Percentiles rank a stretch among this genome's conserved stretches.
Conservation (phyloP, 2,113 vertebrate genomes). For the Bos javanicus region DNA sequence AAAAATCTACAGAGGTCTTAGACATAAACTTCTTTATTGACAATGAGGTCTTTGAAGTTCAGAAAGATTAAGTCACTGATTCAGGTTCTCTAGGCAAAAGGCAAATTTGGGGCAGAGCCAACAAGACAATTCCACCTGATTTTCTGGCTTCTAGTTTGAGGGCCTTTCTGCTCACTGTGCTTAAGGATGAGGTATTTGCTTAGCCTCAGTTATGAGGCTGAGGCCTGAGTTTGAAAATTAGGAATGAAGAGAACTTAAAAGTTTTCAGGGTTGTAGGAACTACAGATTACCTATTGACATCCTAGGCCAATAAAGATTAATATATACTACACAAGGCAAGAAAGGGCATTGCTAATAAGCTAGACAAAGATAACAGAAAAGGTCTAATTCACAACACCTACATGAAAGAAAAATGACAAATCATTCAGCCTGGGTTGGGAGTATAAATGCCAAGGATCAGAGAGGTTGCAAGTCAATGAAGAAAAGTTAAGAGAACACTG, state of each 20-base stretch:
- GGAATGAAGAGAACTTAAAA: neutral
- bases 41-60: neutral
- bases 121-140: neutral
- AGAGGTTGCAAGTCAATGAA: neutral
- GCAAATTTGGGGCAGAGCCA: neutral
- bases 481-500: neutral
- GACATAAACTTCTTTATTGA: neutral
- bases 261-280: neutral
- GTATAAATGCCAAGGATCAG: neutral
- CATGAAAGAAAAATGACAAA: neutral
- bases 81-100: neutral
- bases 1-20: neutral
- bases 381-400: neutral
- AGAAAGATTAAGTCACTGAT: neutral
- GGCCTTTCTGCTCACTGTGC: neutral
- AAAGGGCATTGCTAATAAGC: neutral
- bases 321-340: neutral
- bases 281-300: neutral
- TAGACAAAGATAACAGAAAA: neutral
- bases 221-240: slow-evolving; percentile 1
- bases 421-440: neutral
- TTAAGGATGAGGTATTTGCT: neutral
- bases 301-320: neutral
- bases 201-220: neutral
- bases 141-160: neutral